phyloP scores from a whole-genome alignment of 2,797 vertebrate genomes.

The Bradypodion pumilum region DNA sequence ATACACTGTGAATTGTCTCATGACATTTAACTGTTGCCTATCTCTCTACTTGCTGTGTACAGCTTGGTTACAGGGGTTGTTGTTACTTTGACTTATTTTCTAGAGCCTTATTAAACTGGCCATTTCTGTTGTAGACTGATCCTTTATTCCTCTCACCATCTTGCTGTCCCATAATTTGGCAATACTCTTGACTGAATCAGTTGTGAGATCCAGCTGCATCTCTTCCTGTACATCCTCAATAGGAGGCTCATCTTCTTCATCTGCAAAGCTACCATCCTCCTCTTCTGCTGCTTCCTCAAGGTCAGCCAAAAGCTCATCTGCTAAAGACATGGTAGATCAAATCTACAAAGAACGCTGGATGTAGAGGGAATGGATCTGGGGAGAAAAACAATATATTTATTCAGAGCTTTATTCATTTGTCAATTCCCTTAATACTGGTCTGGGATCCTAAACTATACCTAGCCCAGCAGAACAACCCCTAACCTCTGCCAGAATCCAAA shows the following conservation, averaged over 20 bases:
- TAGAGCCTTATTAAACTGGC: not conserved
- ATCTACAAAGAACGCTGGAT: slow-evolving; percentile 1
- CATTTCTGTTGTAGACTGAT: not conserved
- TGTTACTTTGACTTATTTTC: not conserved
- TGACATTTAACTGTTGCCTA: not conserved
- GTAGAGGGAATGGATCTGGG: not conserved
- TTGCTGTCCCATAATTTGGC: slow-evolving; percentile 92
- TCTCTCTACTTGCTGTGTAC: no score
- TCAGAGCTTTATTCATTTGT: not conserved
- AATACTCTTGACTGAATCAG: slow-evolving; percentile 87
- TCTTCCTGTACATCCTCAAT: slow-evolving; percentile 92
- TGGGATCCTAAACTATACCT: not conserved
- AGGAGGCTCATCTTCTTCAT: slow-evolving; percentile 71
- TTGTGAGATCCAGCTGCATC: slow-evolving; percentile 87
- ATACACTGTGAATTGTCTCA: not conserved
- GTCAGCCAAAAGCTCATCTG: slow-evolving; percentile 91
- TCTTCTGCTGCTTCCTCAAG: slow-evolving; percentile 85
- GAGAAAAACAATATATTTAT: not conserved
- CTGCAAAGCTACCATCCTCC: slow-evolving; percentile 73
- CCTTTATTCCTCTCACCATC: slow-evolving; percentile 72
- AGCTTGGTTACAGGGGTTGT: not conserved
- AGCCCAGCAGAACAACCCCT: not conserved
- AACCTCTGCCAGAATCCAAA: not conserved
- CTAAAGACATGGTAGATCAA: slow-evolving; percentile 84
- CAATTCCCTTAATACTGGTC: not conserved